Evolutionary conservation across 1,140 invertebrate species (phyloP).

Genomic region (Anoplophora glabripennis): DNA sequence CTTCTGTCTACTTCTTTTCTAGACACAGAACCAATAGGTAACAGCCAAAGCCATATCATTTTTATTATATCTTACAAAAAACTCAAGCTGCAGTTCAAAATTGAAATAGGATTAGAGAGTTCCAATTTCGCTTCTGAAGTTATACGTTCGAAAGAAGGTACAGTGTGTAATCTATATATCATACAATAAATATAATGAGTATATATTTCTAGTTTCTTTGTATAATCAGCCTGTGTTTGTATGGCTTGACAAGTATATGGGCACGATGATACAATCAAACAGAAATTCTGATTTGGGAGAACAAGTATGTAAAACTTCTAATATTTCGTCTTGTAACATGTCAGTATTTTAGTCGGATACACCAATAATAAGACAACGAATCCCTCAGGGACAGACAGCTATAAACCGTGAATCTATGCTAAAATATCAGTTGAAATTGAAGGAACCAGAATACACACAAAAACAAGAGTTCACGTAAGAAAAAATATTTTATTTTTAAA

Average conservation of each 20-base stretch:
- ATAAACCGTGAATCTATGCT: constrained; percentile 78
- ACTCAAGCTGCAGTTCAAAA: constrained; percentile 60
- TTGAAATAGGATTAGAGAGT: constrained; percentile 61
- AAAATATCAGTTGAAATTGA: constrained; percentile 72
- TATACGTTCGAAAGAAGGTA: constrained; percentile 55
- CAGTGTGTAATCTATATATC: constrained; percentile 18
- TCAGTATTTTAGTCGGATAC: constrained; percentile 52
- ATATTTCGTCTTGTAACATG: constrained; percentile 1
- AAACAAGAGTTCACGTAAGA: constrained; percentile 67
- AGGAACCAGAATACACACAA: constrained; percentile 80
- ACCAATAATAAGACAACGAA: constrained; percentile 57
- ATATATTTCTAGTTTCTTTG: constrained; percentile 32
- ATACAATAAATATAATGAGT: background rate
- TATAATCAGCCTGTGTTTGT: constrained; percentile 33
- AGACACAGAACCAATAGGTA: constrained; percentile 56
- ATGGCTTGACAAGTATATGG: constrained; percentile 43
- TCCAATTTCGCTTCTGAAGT: constrained; percentile 59
- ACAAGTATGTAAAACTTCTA: constrained; percentile 10
- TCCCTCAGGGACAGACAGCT: constrained; percentile 66
- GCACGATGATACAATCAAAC: constrained; percentile 27
- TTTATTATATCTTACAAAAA: constrained; percentile 60
- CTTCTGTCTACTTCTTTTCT: constrained; percentile 30
- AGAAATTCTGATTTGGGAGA: constrained; percentile 23
- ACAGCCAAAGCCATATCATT: constrained; percentile 56
- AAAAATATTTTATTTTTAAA: background rate